phyloP scores from a whole-genome alignment of 30 jellyfish, hydroid and myxozoan genomes.

The Turritopsis dohrnii region DNA sequence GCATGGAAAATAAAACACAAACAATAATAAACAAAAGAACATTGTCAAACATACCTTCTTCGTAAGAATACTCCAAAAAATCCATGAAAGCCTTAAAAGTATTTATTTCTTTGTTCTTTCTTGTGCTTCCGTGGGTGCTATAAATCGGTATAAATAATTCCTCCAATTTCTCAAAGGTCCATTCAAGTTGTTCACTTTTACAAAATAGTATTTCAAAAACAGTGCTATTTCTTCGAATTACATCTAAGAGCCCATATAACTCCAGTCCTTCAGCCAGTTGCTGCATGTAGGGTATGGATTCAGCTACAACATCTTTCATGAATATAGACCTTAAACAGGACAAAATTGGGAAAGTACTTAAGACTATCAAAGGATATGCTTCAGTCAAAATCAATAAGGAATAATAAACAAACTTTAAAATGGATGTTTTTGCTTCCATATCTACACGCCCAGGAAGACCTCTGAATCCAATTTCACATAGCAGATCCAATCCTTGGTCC shows the following conservation, averaged over 20 bases:
- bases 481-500: neutral
- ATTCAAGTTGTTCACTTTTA: neutral
- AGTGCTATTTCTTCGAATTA: neutral
- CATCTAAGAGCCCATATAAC: conserved; percentile 10
- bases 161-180: conserved; percentile 8
- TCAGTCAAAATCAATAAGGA: neutral
- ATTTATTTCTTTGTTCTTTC: neutral
- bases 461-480: neutral
- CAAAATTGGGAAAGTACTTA: neutral
- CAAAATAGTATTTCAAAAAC: conserved; percentile 15
- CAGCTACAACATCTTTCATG: conserved; percentile 17
- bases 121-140: conserved; percentile 8
- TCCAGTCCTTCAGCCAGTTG: conserved; percentile 27
- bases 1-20: neutral
- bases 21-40: neutral
- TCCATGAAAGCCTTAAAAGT: too few relatives aligned
- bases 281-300: conserved; percentile 1
- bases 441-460: neutral
- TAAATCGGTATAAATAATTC: conserved; percentile 2
- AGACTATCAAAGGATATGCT: neutral
- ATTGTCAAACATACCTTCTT: neutral
- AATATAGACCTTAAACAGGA: conserved; percentile 31
- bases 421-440: neutral
- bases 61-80: conserved; percentile 12
- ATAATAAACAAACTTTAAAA: neutral